Percentiles rank a stretch among this genome's conserved stretches.
These are phyloP conservation scores for Piprites chloris DNA, from an alignment of 2,113 vertebrate species.

Conservation along the genomic window DNA sequence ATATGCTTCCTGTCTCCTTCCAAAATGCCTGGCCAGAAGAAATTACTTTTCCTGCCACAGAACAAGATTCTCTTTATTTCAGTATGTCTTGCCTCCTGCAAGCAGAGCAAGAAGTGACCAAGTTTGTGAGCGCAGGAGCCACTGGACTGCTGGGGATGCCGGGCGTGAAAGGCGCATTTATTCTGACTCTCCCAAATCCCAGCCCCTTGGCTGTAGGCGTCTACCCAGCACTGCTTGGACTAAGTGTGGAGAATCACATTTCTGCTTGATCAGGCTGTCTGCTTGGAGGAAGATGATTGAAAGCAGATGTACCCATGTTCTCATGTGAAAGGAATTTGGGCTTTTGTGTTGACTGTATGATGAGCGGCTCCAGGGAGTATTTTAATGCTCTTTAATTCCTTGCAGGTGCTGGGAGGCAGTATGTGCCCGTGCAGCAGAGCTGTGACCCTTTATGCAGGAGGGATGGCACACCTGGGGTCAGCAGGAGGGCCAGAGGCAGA, in stretches of 20 bases:
- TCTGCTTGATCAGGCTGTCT: conserved; percentile 23
- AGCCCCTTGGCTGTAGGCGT: not conserved
- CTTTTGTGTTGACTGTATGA: not conserved
- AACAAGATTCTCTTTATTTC: conserved; percentile 56
- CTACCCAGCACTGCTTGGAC: not conserved
- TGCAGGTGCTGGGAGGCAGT: not conserved
- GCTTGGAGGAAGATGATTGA: conserved; percentile 50
- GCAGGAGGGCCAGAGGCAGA: not conserved
- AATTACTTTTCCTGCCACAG: conserved; percentile 7
- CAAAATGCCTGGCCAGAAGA: conserved; percentile 39
- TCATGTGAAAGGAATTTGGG: conserved; percentile 54
- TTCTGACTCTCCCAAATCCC: not conserved
- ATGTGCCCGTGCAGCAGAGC: not conserved
- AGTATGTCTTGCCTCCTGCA: not conserved
- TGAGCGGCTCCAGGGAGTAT: not conserved
- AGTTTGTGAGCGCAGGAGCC: not conserved
- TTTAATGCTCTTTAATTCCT: conserved; percentile 14
- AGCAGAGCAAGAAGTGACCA: not conserved
- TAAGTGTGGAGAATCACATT: conserved; percentile 38
- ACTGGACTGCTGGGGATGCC: not conserved
- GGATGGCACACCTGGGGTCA: not conserved
- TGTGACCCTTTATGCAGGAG: not conserved
- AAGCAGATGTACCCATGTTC: conserved; percentile 57
- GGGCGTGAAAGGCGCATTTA: conserved; percentile 45
- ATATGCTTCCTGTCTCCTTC: conserved; percentile 38